Conservation (phyloP, 2,797 vertebrate genomes). For the Ispidina lecontei region DNA sequence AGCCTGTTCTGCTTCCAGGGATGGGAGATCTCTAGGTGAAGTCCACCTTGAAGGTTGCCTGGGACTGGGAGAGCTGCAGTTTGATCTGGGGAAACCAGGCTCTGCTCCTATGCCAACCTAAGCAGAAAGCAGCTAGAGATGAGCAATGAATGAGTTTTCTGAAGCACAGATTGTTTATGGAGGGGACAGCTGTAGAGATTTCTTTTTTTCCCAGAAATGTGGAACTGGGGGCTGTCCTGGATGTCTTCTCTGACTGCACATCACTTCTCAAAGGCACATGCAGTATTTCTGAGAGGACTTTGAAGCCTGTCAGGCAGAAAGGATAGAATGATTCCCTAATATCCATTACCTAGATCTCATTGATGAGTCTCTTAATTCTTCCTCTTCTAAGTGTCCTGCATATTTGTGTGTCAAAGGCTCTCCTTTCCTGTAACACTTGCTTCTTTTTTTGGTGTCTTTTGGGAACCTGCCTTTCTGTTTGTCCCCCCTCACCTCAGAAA, state of each 20-base stretch:
- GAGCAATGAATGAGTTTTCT: not conserved
- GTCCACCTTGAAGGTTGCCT: not conserved
- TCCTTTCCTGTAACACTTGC: not conserved
- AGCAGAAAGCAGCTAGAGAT: not conserved
- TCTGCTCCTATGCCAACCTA: accelerated
- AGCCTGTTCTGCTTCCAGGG: not conserved
- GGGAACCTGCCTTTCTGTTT: not conserved
- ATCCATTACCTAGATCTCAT: not conserved
- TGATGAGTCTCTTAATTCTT: not conserved
- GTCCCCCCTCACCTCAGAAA: not conserved
- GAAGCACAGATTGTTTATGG: not conserved
- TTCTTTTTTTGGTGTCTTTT: not conserved
- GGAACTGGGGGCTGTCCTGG: not conserved
- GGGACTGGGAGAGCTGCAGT: not conserved
- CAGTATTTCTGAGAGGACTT: not conserved
- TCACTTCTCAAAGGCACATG: not conserved
- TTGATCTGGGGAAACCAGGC: not conserved
- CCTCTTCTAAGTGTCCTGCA: not conserved
- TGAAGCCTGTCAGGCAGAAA: not conserved
- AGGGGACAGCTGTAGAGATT: not conserved
- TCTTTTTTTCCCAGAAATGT: not conserved
- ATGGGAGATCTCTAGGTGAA: not conserved
- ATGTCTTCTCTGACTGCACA: not conserved
- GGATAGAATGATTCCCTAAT: not conserved
- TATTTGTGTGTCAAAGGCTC: not conserved